These are phyloP conservation scores for Bombus breviceps DNA, from an alignment of 1,140 invertebrate genomes.

Conservation along the genomic window DNA sequence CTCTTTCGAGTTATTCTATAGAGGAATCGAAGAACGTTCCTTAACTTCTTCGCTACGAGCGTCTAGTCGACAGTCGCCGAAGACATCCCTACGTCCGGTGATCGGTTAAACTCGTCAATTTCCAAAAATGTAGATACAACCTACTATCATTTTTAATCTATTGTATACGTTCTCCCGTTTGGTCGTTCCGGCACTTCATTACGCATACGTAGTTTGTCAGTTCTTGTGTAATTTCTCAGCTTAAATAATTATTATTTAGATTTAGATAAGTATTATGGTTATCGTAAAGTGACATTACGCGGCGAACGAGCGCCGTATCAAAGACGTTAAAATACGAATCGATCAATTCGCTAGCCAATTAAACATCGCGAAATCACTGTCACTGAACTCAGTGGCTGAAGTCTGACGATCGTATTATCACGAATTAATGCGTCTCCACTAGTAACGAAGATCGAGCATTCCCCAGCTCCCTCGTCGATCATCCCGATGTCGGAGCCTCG, in stretches of 20 bases:
- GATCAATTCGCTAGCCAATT: neutral
- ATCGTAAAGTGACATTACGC: too few relatives aligned
- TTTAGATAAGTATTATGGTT: too few relatives aligned
- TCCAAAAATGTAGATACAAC: too few relatives aligned
- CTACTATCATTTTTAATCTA: too few relatives aligned
- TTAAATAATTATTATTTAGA: too few relatives aligned
- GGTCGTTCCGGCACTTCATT: too few relatives aligned
- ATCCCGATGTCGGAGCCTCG: constrained; percentile 14
- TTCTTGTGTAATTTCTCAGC: fast-evolving
- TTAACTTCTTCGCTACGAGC: neutral
- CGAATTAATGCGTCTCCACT: constrained; percentile 53
- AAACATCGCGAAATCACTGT: neutral
- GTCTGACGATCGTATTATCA: constrained; percentile 9
- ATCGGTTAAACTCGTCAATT: too few relatives aligned
- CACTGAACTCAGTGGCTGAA: neutral
- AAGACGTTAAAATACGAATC: neutral
- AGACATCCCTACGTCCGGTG: too few relatives aligned
- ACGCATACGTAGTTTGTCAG: too few relatives aligned
- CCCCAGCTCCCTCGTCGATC: neutral
- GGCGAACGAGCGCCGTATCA: too few relatives aligned
- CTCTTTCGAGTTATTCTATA: neutral
- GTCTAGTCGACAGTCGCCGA: too few relatives aligned
- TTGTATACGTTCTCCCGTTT: too few relatives aligned
- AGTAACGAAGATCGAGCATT: constrained; percentile 31
- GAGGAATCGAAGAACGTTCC: neutral